Evolutionary conservation across 2,888 invertebrate species (phyloP), one percentile per base, ranked within the genome.

Genomic region (Choreutis nemorana): DNA sequence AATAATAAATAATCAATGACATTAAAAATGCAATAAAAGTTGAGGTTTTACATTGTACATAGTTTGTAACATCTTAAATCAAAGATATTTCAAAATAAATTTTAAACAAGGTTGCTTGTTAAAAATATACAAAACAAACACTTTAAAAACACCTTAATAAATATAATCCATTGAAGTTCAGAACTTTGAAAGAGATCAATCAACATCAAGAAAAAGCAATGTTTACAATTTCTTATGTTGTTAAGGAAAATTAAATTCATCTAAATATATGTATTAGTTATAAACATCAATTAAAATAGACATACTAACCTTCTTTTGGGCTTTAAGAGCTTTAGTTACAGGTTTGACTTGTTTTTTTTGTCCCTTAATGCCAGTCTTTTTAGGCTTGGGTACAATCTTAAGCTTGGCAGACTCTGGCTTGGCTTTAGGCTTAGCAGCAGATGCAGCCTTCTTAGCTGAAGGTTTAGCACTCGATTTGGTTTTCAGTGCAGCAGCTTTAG

Each of bases 311-410:
- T 93, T 94, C 49, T 87, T 89, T 66, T 91, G 93, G 10, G 89
- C 86, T 64, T 90, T 91, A 42, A 91, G 84, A 32, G 95, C 95
- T 57, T 91, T 92, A 29, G 85, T 81, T 37, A 91, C 83, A 32
- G 82, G 78, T 53, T 71, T 79, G 10, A 66, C 77, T 35, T 59
- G 58, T 53, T 78, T 78, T 59, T 82, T 81, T 49, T 77, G 75
- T 42, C 81, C 77, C 46, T 83, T 83, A 26, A 78, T 73, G 26
- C 81, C 79, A 41, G 81, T 73, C 48, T 79, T 83, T 61, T 82
- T 81, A 9, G 81, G 78, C 47, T 81, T 81, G 1, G 80, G 78
- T 14, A 77, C 79, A 37, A 81, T 73, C 47, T 80, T 73, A 39
- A 82, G 63, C 40, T 80, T 81, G 11, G 75, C 48, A 11, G 68